Conservation (phyloP, 2,113 vertebrate species). For the Colinus virginianus region DNA sequence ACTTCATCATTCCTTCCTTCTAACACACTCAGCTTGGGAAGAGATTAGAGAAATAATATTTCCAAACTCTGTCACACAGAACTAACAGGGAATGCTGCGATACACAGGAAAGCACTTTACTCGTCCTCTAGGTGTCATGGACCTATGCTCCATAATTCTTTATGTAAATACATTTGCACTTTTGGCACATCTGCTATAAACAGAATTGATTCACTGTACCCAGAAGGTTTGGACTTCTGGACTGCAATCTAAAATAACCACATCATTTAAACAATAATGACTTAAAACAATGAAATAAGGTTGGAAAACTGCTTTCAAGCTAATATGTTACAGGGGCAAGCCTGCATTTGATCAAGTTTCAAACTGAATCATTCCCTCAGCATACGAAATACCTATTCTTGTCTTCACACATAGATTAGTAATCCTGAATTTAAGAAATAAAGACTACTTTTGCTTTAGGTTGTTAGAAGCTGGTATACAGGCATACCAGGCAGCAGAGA, state of each 20-base stretch:
- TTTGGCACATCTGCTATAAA: neutral
- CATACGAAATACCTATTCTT: neutral
- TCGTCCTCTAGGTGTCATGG: neutral
- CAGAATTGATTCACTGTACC: neutral
- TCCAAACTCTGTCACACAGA: neutral
- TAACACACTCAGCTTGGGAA: neutral
- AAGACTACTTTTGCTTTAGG: neutral
- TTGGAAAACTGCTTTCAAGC: neutral
- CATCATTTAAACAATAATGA: neutral
- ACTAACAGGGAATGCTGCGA: neutral
- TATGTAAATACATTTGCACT: neutral
- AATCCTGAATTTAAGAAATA: neutral
- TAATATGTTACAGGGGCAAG: neutral
- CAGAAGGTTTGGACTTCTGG: neutral
- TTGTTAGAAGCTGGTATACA: neutral
- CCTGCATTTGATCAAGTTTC: neutral
- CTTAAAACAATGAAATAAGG: neutral
- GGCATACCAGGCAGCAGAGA: neutral
- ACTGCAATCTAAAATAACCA: neutral
- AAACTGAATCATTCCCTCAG: neutral
- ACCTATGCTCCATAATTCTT: neutral
- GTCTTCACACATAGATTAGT: neutral
- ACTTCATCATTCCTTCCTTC: neutral
- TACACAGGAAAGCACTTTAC: neutral
- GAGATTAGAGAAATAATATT: neutral